These are phyloP conservation scores for Rhagologus leucostigma DNA, from an alignment of 2,113 vertebrate species.

Conservation along the genomic window DNA sequence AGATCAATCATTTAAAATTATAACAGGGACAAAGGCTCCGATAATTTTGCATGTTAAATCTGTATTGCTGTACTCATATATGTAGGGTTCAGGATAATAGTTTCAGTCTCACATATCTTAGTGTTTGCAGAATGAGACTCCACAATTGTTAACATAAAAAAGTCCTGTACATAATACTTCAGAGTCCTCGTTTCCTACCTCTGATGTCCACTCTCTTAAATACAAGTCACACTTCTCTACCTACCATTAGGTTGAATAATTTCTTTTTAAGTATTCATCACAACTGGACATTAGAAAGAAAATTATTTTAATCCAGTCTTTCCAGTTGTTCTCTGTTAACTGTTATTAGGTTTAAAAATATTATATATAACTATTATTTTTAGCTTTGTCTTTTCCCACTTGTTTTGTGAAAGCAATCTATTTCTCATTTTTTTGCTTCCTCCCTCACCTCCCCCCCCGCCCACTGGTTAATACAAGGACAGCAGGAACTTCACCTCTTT, in stretches of 20 bases:
- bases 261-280: slow-evolving; percentile 81
- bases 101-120: background rate
- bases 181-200: slow-evolving; percentile 65
- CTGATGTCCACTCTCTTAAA: slow-evolving; percentile 81
- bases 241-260: slow-evolving; percentile 74
- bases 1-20: background rate
- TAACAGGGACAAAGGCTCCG: background rate
- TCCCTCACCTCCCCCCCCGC: background rate
- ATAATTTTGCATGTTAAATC: background rate
- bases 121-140: background rate
- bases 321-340: background rate
- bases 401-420: background rate
- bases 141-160: background rate
- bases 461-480: background rate
- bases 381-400: background rate
- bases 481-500: background rate
- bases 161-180: background rate
- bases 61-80: background rate
- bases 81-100: background rate
- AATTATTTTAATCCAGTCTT: background rate
- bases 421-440: background rate
- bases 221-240: slow-evolving; percentile 70
- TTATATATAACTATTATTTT: background rate
- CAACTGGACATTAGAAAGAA: slow-evolving; percentile 72
- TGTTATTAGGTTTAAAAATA: background rate